Percentiles rank a stretch among this genome's conserved stretches.
These are phyloP conservation scores for Nothura maculosa DNA, from an alignment of 2,797 vertebrate species.

Conservation along the genomic window DNA sequence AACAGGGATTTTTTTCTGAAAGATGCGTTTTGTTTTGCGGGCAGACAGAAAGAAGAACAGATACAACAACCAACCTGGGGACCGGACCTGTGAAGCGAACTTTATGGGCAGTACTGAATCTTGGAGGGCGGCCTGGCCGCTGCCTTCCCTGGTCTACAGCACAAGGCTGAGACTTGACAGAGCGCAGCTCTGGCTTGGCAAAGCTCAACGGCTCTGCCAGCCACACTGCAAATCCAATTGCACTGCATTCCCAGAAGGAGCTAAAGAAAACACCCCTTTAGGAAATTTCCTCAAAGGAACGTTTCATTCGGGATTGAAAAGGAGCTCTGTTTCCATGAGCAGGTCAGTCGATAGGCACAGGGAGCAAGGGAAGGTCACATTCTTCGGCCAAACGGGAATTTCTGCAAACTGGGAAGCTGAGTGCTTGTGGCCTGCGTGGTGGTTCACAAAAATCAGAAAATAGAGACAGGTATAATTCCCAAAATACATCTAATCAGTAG, in stretches of 20 bases:
- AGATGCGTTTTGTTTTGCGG: background rate
- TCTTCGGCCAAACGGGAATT: background rate
- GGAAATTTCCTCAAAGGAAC: slow-evolving; percentile 44
- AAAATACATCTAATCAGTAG: background rate
- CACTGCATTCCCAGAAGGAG: slow-evolving; percentile 7
- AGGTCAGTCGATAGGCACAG: background rate
- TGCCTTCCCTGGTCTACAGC: background rate
- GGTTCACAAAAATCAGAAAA: slow-evolving; percentile 10
- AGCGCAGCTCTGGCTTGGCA: background rate
- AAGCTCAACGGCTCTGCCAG: background rate
- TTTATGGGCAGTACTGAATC: background rate
- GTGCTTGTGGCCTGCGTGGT: background rate
- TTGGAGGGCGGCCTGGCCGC: background rate
- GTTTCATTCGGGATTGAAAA: background rate
- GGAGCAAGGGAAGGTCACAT: background rate
- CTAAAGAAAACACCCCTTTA: slow-evolving; percentile 17
- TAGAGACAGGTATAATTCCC: background rate
- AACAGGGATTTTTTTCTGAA: background rate
- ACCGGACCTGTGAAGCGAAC: background rate
- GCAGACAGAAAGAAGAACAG: background rate
- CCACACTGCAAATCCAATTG: background rate
- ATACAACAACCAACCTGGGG: background rate
- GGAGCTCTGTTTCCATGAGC: slow-evolving; percentile 22
- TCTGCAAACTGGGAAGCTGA: background rate
- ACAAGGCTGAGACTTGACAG: background rate